A percentile compares a stretch with the other conserved stretches of the same genome.
Evolutionary conservation across 2,113 vertebrate genomes (phyloP).

Genomic region (Oreotrochilus melanogaster): DNA sequence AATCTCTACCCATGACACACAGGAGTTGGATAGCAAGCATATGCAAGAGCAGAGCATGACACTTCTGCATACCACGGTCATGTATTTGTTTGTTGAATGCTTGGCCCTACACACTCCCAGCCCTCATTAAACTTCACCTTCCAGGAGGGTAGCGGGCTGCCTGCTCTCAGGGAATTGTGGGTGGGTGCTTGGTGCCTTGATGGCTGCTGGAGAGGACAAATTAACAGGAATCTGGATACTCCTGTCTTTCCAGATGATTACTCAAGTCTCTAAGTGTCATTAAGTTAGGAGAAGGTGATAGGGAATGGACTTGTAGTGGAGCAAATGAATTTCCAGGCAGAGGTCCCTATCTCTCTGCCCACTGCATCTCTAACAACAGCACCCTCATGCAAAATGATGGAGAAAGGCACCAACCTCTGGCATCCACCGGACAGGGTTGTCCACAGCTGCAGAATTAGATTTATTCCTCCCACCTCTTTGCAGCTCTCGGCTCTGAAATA

Average conservation of each 20-base stretch:
- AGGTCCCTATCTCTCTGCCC: neutral
- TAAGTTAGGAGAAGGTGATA: neutral
- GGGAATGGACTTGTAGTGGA: neutral
- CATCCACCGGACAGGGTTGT: slow-evolving; percentile 6
- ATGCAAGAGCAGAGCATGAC: neutral
- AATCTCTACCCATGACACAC: neutral
- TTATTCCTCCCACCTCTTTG: slow-evolving; percentile 15
- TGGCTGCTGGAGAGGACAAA: neutral
- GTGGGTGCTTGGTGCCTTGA: neutral
- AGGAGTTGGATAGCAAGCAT: neutral
- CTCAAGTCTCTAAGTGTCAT: neutral
- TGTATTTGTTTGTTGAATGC: neutral
- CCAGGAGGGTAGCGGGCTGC: neutral
- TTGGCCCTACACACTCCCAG: neutral
- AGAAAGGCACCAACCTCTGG: slow-evolving; percentile 60
- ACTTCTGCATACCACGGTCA: neutral
- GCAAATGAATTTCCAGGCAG: neutral
- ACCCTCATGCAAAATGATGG: neutral
- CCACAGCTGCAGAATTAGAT: neutral
- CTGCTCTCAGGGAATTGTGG: neutral
- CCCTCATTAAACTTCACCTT: neutral
- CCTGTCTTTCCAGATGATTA: slow-evolving; percentile 8
- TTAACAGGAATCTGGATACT: slow-evolving; percentile 18
- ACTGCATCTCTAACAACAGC: neutral
- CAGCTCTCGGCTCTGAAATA: slow-evolving; percentile 40